Evolutionary conservation across 2,888 invertebrate genomes (phyloP), one percentile per base, ranked within the genome.

Genomic region (Lissonota sp.): DNA sequence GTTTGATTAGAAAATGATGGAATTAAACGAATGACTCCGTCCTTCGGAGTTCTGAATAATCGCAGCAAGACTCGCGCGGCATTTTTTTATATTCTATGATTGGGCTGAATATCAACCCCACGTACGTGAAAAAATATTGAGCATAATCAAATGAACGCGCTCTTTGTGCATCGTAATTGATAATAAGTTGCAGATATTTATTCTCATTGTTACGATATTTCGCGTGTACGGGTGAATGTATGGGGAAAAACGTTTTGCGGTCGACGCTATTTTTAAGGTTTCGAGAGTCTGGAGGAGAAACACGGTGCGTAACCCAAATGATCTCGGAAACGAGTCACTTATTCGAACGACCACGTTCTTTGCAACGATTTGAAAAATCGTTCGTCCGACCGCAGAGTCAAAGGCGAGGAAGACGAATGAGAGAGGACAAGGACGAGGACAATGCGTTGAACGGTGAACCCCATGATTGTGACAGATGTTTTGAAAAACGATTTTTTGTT

Each of bases 181-280:
- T 6, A 6, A 53, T 53, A 6, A 26, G 40, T 12, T 37, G 7
- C 5, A 26, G 6, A 49, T 12, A 46, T 66, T 73, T 53, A 14
- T n/a, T 49, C 12, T 69, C 46, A 51, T 26, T 60, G 72, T 73
- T 70, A 51, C n/a, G n/a, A n/a, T 7, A 63, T 51, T 60, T 49
- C 42, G 7, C 39, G 12, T 8, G 7, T n/a, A 26, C 37, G 63
- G 58, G 5, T 37, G 49, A 70, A 70, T 46, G 67, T 40, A 40
- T n/a, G 42, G 40, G 16, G 60, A 77, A 66, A 80, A 74, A 70
- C 55, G 72, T 57, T 71, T 84, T 79, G 82, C 79, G 80, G 82
- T 72, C 53, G 67, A 72, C 42, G 58, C 66, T 67, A 79, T 78
- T 69, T 77, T 67, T 51, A 51, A 70, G 16, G 49, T 62, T 51